Percentiles rank a stretch among this genome's conserved stretches.
phyloP scores from a whole-genome alignment of 2,113 vertebrate species.

The Marmota monax region DNA sequence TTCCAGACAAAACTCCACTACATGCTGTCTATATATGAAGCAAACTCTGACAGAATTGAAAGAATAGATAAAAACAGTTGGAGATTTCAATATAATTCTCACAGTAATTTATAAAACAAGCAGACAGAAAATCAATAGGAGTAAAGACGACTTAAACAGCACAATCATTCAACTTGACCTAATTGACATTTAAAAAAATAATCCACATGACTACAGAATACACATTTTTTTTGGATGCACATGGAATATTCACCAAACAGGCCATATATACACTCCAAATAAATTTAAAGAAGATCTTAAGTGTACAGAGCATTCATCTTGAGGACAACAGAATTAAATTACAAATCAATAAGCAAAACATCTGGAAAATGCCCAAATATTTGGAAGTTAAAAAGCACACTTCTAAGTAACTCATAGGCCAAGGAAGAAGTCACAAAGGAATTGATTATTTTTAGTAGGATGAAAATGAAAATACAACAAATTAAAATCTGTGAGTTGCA shows the following conservation, averaged over 20 bases:
- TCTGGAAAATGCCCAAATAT: slow-evolving; percentile 24
- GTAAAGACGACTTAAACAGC: not conserved
- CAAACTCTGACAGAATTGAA: not conserved
- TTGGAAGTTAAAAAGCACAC: slow-evolving; percentile 29
- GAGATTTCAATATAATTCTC: slow-evolving; percentile 36
- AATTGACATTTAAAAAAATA: slow-evolving; percentile 10
- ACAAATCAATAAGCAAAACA: slow-evolving; percentile 35
- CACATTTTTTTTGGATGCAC: not conserved
- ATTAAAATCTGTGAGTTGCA: not conserved
- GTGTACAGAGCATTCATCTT: not conserved
- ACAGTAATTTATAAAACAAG: slow-evolving; percentile 36
- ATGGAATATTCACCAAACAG: not conserved
- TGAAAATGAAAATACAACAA: slow-evolving; percentile 21
- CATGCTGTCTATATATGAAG: slow-evolving; percentile 8
- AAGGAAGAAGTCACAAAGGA: slow-evolving; percentile 42
- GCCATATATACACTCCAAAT: slow-evolving; percentile 12
- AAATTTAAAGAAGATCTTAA: slow-evolving; percentile 25
- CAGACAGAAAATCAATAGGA: not conserved
- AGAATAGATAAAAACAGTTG: slow-evolving; percentile 27
- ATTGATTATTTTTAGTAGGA: not conserved
- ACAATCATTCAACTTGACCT: slow-evolving; percentile 19
- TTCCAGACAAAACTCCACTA: not conserved
- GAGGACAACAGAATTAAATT: slow-evolving; percentile 26
- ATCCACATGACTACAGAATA: not conserved
- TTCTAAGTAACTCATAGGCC: slow-evolving; percentile 8